phyloP scores from a whole-genome alignment of 2,888 invertebrate species.

The Heliothis peltigera region DNA sequence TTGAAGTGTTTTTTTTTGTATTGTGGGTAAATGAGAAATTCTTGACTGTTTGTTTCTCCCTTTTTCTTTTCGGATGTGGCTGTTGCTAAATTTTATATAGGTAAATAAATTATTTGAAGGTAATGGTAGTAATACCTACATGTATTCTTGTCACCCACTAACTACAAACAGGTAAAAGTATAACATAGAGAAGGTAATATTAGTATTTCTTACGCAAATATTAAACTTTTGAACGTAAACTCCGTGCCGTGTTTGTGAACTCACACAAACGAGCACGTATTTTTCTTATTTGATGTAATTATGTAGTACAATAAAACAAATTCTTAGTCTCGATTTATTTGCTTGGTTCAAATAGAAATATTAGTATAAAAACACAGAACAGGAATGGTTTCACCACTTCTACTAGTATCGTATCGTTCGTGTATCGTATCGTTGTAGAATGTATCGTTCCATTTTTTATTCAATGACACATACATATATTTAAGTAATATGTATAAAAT shows the following conservation, averaged over 20 bases:
- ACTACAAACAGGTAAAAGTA: not conserved
- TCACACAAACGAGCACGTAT: not conserved
- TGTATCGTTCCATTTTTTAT: not conserved
- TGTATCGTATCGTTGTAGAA: too few relatives aligned
- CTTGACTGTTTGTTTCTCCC: not conserved
- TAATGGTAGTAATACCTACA: too few relatives aligned
- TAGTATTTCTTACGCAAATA: slow-evolving; percentile 1
- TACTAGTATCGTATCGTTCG: too few relatives aligned
- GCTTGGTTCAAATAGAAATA: not conserved
- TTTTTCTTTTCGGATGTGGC: not conserved
- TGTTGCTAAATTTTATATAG: not conserved
- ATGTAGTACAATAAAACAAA: not conserved
- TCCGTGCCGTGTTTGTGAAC: not conserved
- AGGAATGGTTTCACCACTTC: too few relatives aligned
- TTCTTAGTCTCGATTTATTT: not conserved
- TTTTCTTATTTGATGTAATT: not conserved
- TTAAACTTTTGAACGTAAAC: not conserved
- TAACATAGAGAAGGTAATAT: not conserved
- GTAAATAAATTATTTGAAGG: slow-evolving; percentile 1
- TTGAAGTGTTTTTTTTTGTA: slow-evolving; percentile 25
- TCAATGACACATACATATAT: not conserved
- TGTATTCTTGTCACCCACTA: not conserved
- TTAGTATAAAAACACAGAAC: too few relatives aligned
- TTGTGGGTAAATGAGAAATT: slow-evolving; percentile 24
- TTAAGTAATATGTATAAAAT: too few relatives aligned